These are phyloP conservation scores for Microcaecilia unicolor DNA, from an alignment of 2,797 vertebrate genomes.

Conservation along the genomic window DNA sequence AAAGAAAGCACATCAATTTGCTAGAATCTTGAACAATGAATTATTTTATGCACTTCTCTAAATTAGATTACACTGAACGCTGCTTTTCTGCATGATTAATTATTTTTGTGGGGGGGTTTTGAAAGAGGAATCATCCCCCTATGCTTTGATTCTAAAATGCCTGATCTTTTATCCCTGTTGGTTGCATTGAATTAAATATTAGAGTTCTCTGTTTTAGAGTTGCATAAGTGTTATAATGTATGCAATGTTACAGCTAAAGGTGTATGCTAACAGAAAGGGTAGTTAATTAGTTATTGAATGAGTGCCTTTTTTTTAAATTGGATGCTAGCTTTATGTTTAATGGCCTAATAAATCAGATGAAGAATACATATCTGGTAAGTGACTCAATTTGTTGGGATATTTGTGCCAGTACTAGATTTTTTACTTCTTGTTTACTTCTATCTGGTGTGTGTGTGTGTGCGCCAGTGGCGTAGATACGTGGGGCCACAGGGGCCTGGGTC, in stretches of 20 bases:
- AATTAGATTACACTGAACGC: too few species aligned
- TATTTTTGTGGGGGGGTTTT: too few species aligned
- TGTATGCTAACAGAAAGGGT: background rate
- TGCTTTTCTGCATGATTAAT: too few species aligned
- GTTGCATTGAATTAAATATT: background rate
- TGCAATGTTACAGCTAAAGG: background rate
- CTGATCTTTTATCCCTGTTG: background rate
- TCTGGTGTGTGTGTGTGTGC: too few species aligned
- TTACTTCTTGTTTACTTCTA: background rate
- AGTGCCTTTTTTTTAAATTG: too few species aligned
- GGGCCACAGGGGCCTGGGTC: too few species aligned
- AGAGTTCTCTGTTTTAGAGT: background rate
- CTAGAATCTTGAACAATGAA: too few species aligned
- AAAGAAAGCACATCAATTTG: too few species aligned
- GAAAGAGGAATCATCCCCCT: background rate
- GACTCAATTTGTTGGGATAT: background rate
- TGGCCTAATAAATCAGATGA: background rate
- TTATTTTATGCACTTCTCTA: too few species aligned
- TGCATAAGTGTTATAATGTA: background rate
- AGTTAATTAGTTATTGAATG: background rate
- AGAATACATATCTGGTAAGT: background rate
- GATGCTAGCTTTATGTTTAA: too few species aligned
- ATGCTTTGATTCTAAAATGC: background rate
- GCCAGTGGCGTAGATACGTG: too few species aligned
- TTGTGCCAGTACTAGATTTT: background rate